Conservation (phyloP, 2,888 invertebrate genomes). For the Diarsia rubi region DNA sequence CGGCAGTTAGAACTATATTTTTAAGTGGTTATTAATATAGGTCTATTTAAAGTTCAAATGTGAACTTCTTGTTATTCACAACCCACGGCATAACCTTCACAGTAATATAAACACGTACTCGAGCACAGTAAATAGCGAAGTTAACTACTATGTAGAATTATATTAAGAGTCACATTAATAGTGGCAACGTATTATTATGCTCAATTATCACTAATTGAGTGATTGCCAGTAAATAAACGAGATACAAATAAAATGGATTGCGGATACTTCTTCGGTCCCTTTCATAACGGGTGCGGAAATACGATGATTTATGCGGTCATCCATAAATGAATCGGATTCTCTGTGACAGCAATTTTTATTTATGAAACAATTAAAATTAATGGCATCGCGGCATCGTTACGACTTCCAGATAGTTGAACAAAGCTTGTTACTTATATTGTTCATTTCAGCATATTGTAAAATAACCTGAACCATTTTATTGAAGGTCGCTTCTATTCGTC, state of each 20-base stretch:
- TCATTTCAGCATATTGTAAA: constrained; percentile 25
- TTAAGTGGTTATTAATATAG: constrained; percentile 4
- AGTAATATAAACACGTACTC: constrained; percentile 30
- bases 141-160: constrained; percentile 21
- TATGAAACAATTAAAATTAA: constrained; percentile 69
- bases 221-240: constrained; percentile 64
- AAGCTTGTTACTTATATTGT: constrained; percentile 54
- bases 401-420: constrained; percentile 59
- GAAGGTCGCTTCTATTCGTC: too few relatives aligned
- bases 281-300: constrained; percentile 67
- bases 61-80: constrained; percentile 20
- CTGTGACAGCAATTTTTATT: constrained; percentile 63
- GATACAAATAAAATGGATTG: constrained; percentile 57
- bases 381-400: constrained; percentile 60
- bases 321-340: constrained; percentile 64
- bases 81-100: constrained; percentile 6
- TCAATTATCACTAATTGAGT: constrained; percentile 64
- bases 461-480: constrained; percentile 3
- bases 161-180: constrained; percentile 21
- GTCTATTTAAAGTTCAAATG: constrained; percentile 24
- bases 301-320: constrained; percentile 67
- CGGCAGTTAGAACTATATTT: constrained; percentile 24
- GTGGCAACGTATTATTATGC: constrained; percentile 8
- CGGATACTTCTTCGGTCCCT: constrained; percentile 62
- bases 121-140: constrained; percentile 5